Evolutionary conservation across 30 jellyfish, hydroid and myxozoan species (phyloP).

Genomic region (Turritopsis rubra): DNA sequence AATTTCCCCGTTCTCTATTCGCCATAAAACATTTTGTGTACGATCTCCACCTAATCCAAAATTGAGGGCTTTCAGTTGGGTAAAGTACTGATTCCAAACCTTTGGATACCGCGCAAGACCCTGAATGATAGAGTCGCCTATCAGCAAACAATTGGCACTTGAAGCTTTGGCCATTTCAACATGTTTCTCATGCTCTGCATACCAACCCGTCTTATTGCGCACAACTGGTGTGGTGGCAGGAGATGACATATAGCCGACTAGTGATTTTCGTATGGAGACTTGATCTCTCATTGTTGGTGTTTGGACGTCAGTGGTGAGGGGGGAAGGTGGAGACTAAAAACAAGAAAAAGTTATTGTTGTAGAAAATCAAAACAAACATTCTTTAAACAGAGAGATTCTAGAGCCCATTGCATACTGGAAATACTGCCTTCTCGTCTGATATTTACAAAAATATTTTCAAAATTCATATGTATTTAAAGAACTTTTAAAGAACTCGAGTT

Average conservation of each 20-base stretch:
- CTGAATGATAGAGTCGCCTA: constrained; percentile 82
- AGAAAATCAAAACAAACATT: not conserved
- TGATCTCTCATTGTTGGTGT: constrained; percentile 28
- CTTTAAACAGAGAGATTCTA: too few relatives aligned
- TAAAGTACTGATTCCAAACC: constrained; percentile 78
- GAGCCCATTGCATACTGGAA: too few relatives aligned
- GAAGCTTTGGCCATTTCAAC: constrained; percentile 86
- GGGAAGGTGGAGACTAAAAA: constrained; percentile 1
- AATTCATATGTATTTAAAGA: too few relatives aligned
- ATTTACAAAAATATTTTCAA: too few relatives aligned
- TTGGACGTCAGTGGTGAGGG: not conserved
- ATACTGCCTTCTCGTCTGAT: too few relatives aligned
- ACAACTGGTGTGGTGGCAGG: constrained; percentile 85
- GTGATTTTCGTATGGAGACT: constrained; percentile 30
- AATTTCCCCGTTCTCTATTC: constrained; percentile 92
- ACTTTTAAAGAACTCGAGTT: too few relatives aligned
- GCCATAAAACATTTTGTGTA: constrained; percentile 91
- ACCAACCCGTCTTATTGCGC: constrained; percentile 78
- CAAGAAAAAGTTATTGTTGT: not conserved
- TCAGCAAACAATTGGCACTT: constrained; percentile 54
- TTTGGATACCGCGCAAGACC: constrained; percentile 76
- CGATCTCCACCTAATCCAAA: constrained; percentile 97
- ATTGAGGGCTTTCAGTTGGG: constrained; percentile 64
- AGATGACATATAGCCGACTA: constrained; percentile 71
- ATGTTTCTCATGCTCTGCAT: constrained; percentile 79